Evolutionary conservation across 2,797 vertebrate genomes (phyloP), one percentile per base, ranked within the genome.

Genomic region (Decapterus maruadsi): DNA sequence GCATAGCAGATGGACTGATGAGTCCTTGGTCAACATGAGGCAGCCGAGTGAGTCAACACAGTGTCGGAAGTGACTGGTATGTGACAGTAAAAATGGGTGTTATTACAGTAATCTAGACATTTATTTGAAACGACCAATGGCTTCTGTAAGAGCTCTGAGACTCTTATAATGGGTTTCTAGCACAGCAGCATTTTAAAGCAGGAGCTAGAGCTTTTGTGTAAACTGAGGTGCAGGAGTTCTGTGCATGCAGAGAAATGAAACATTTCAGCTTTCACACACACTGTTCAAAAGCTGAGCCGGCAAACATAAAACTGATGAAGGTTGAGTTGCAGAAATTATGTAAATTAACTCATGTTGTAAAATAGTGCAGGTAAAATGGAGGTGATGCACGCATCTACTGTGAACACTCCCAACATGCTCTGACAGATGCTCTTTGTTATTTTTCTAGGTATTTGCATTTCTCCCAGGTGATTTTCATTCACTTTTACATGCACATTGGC

Each of bases 361-460:
- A 80, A 34, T 1, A 17, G 8, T 65, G 26, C 4, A 57, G 36
- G 17, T 3, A 10, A 22, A 11, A 31, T 36, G 19, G 10, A 43
- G 6, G 34, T 20, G 17, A 58, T 4, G 46, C 5, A 65, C 20
- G 8, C n/a, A 8, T 45, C 20, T 20, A n/a, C 34, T 14, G 8
- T 10, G 12, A 51, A 45, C 34, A 40, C 76, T 22, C 31, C 9
- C 46, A 63, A 46, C 40, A 68, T 65, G 56, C 6, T 8, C n/a
- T 68, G 20, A 26, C 38, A 58, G 19, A 29, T 79, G 20, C 2
- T 78, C 2, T 78, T 77, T 74, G 31, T 46, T 68, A 0, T 70
- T 63, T 60, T 22, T 26, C 8, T 4, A 6, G 20, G 11, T 11
- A 90, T 92, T 91, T 91, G 89, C 85, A 90, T 91, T 62, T 80